Base-by-base conservation (phyloP, 1,140 invertebrate species). In the Drosophila subpulchrella region DNA sequence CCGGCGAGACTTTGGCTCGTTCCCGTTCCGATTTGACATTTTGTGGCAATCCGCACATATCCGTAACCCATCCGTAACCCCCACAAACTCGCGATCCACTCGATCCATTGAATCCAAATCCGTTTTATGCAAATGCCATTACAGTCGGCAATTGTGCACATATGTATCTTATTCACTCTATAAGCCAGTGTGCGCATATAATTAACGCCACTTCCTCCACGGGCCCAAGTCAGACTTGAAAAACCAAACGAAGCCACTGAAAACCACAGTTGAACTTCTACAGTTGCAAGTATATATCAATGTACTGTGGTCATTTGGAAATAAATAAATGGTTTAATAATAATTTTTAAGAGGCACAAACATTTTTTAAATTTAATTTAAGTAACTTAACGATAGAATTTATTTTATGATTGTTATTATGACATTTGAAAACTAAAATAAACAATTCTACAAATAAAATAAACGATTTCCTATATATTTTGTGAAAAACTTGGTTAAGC, bases 181-280 rank as follows among this genome's bases (percentile, higher is more conserved):
- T 63, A 34, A 32, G 58, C 32, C 42, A 34, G 65, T 46, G 61
- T 70, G 56, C 65, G 59, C 57, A 82, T 75, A 65, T 65, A 59
- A 78, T 82, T 82, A 78, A 61, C 39, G 47, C 48, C 60, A 84
- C 78, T 84, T 84, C 76, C 75, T 80, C 50, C 48, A 44, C 44
- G 46, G 65, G 27, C 17, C 20, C 36, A 60, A 67, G 57, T 48
- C 47, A 30, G 34, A 41, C 41, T 51, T 67, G 51, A 24, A 32
- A 55, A 80, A 39, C 39, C 15, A 67, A 70, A 61, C 41, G 32
- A 48, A 55, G 20, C 7, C 24, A 47, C 41, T 13, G n/a, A n/a
- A 8, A n/a, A 17, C 4, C 47, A 34, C 60, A 36, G 20, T 38
- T 17, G 15, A 27, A 34, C 15, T 57, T 42, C n/a, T 15, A 27